A percentile compares a stretch with the other conserved stretches of the same genome.
Evolutionary conservation across 2,797 vertebrate species (phyloP).

Genomic region (Gallinago stenura): DNA sequence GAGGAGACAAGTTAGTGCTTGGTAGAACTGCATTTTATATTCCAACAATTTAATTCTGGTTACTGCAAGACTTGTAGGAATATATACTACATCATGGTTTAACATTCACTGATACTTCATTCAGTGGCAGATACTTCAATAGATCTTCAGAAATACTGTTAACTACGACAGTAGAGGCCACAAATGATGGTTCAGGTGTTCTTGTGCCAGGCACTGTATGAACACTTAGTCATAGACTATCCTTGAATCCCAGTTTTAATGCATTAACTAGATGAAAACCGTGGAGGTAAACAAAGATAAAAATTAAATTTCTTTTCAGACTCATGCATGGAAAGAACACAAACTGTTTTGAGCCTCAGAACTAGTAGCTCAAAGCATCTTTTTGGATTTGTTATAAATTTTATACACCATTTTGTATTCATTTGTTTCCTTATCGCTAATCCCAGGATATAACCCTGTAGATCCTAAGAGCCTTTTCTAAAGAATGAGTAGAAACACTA

Average conservation of each 20-base stretch:
- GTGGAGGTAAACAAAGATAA: background rate
- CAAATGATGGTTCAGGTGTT: background rate
- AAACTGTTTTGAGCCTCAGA: background rate
- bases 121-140: background rate
- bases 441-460: background rate
- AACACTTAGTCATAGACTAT: background rate
- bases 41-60: background rate
- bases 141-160: background rate
- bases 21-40: background rate
- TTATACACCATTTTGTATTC: background rate
- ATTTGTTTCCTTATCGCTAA: background rate
- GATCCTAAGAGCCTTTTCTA: background rate
- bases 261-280: background rate
- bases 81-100: background rate
- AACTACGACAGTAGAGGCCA: background rate
- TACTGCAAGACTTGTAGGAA: background rate
- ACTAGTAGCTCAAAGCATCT: background rate
- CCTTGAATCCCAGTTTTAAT: background rate
- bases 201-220: background rate
- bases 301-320: background rate
- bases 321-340: background rate
- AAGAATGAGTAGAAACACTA: background rate
- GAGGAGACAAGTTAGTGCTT: background rate
- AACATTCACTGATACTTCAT: background rate
- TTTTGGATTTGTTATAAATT: background rate